Evolutionary conservation across 2,113 vertebrate genomes (phyloP).

Genomic region (Strix uralensis): DNA sequence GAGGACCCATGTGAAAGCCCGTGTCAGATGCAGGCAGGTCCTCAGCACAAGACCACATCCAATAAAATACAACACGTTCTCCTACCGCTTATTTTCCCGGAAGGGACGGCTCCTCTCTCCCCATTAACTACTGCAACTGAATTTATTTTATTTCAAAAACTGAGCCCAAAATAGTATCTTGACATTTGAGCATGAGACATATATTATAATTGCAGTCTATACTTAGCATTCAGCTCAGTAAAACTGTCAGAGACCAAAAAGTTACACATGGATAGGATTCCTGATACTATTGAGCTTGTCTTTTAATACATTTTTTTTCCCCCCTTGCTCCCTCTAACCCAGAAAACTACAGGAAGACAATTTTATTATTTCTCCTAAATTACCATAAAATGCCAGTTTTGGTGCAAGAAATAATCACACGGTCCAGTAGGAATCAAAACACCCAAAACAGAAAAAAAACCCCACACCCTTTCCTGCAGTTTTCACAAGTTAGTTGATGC

Average conservation of each 20-base stretch:
- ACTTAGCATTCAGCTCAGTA: slow-evolving; percentile 27
- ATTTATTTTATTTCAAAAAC: slow-evolving; percentile 49
- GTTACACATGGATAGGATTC: slow-evolving; percentile 22
- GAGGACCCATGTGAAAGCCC: neutral
- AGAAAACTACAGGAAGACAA: neutral
- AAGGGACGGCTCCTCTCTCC: slow-evolving; percentile 8
- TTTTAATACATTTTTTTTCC: neutral
- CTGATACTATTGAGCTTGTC: slow-evolving; percentile 10
- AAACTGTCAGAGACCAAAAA: slow-evolving; percentile 44
- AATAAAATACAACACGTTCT: neutral
- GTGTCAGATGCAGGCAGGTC: neutral
- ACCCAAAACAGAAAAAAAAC: neutral
- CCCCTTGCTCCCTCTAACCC: neutral
- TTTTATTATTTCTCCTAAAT: neutral
- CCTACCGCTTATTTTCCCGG: neutral
- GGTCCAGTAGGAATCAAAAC: neutral
- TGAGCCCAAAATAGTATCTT: slow-evolving; percentile 55
- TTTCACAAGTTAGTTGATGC: neutral
- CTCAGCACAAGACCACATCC: neutral
- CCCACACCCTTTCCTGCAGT: neutral
- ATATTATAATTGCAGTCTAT: slow-evolving; percentile 55
- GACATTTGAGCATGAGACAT: slow-evolving; percentile 60
- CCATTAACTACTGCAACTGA: slow-evolving; percentile 9
- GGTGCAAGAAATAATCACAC: neutral
- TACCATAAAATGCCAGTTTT: neutral